Conservation (phyloP, 2,797 vertebrate genomes). For the Enteromius argenteus region DNA sequence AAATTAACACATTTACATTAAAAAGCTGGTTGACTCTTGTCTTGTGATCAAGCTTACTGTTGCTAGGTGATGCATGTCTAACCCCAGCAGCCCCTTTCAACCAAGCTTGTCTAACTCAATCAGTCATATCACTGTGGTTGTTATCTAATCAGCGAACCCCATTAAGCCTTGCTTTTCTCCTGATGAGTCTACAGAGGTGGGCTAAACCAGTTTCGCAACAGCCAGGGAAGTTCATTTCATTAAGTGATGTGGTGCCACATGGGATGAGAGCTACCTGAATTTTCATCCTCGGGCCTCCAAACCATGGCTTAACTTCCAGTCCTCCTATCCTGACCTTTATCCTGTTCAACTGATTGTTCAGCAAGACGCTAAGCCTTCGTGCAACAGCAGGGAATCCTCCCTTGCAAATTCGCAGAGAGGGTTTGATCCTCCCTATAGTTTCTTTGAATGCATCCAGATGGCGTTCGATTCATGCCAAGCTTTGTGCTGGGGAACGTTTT, state of each 20-base stretch:
- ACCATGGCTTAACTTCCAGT: slow-evolving; percentile 7
- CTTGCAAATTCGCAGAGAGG: slow-evolving; percentile 25
- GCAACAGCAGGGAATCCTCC: slow-evolving; percentile 27
- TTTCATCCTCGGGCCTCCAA: not conserved
- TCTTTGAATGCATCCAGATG: slow-evolving; percentile 50
- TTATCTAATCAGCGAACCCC: slow-evolving; percentile 29
- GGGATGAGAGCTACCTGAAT: slow-evolving; percentile 26
- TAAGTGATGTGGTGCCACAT: slow-evolving; percentile 27
- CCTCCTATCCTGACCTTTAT: slow-evolving; percentile 1
- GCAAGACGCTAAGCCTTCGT: slow-evolving; percentile 14
- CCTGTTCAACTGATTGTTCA: slow-evolving; percentile 8
- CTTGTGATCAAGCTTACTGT: slow-evolving; percentile 20
- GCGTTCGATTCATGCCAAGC: slow-evolving; percentile 7
- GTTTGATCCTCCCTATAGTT: slow-evolving; percentile 24
- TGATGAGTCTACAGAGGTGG: slow-evolving; percentile 45
- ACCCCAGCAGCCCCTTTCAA: slow-evolving; percentile 8
- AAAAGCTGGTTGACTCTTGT: slow-evolving; percentile 17
- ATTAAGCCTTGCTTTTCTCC: slow-evolving; percentile 34
- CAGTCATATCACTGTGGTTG: slow-evolving; percentile 32
- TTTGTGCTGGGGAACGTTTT: slow-evolving; percentile 33
- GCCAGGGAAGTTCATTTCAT: slow-evolving; percentile 47
- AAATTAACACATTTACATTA: slow-evolving; percentile 25
- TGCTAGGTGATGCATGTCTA: slow-evolving; percentile 31
- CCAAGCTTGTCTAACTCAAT: slow-evolving; percentile 32
- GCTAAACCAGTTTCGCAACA: slow-evolving; percentile 8